A percentile compares a stretch with the other conserved stretches of the same genome.
Evolutionary conservation across 2,113 vertebrate species (phyloP).

Genomic region (Pardalotus punctatus): DNA sequence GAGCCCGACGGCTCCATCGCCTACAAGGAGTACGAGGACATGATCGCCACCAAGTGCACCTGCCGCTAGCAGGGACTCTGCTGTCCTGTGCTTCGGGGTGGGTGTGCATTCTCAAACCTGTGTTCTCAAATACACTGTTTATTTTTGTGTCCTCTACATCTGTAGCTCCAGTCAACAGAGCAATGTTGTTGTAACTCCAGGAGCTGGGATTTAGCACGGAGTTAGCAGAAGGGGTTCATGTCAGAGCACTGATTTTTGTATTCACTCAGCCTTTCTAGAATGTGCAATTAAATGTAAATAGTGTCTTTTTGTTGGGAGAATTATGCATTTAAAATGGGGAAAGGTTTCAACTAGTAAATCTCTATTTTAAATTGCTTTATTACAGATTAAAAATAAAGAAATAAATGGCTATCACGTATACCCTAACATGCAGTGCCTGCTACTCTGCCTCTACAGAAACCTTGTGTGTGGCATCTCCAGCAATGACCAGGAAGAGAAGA

Average conservation of each 20-base stretch:
- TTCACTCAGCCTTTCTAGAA: neutral
- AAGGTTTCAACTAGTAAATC: neutral
- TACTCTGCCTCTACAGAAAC: neutral
- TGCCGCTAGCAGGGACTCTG: slow-evolving; percentile 75
- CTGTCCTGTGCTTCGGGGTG: rapidly evolving
- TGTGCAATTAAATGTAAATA: neutral
- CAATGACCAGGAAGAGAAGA: slow-evolving; percentile 1
- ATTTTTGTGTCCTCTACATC: rapidly evolving
- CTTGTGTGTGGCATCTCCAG: neutral
- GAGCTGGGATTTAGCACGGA: neutral
- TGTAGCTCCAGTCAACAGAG: rapidly evolving
- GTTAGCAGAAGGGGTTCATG: neutral
- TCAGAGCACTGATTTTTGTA: slow-evolving; percentile 4
- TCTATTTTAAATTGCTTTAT: slow-evolving; percentile 28
- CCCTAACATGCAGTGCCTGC: neutral
- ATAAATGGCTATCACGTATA: neutral
- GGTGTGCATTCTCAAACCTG: rapidly evolving
- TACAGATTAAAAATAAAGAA: neutral
- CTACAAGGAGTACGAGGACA: slow-evolving; percentile 93
- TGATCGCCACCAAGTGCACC: slow-evolving; percentile 93
- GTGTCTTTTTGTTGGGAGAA: neutral
- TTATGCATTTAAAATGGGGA: neutral
- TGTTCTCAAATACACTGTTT: rapidly evolving
- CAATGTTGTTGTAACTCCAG: rapidly evolving
- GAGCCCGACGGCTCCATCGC: slow-evolving; percentile 89